phyloP scores from a whole-genome alignment of 2,888 invertebrate species.

The Notocelia uddmanniana region DNA sequence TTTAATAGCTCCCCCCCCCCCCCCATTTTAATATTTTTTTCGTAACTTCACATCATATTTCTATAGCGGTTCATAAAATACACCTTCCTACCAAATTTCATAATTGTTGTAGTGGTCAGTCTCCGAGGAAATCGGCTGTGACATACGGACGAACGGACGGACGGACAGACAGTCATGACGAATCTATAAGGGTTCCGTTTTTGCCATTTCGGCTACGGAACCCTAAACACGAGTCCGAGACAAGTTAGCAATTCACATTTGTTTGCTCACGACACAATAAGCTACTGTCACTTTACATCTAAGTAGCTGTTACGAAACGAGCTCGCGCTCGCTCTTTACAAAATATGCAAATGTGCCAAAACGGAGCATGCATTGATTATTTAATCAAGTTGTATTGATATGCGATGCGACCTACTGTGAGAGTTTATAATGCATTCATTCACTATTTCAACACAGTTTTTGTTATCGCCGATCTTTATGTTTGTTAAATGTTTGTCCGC shows the following conservation, averaged over 20 bases:
- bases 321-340: constrained; percentile 48
- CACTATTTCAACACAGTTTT: not conserved
- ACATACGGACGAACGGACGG: too few species aligned
- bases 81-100: too few species aligned
- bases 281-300: constrained; percentile 43
- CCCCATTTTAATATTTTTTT: too few species aligned
- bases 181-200: too few species aligned
- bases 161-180: too few species aligned
- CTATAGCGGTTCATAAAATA: too few species aligned
- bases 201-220: too few species aligned
- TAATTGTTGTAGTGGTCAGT: too few species aligned
- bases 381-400: constrained; percentile 37
- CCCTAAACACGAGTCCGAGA: constrained; percentile 29
- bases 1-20: too few species aligned
- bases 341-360: constrained; percentile 54
- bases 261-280: constrained; percentile 34
- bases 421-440: constrained; percentile 14
- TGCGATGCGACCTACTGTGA: not conserved
- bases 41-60: too few species aligned
- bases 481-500: constrained; percentile 60
- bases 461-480: constrained; percentile 16
- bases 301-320: constrained; percentile 49
- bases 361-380: constrained; percentile 40
- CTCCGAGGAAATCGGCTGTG: too few species aligned
- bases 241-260: constrained; percentile 36